phyloP scores from a whole-genome alignment of 2,797 vertebrate species.

The Kryptopterus vitreolus region DNA sequence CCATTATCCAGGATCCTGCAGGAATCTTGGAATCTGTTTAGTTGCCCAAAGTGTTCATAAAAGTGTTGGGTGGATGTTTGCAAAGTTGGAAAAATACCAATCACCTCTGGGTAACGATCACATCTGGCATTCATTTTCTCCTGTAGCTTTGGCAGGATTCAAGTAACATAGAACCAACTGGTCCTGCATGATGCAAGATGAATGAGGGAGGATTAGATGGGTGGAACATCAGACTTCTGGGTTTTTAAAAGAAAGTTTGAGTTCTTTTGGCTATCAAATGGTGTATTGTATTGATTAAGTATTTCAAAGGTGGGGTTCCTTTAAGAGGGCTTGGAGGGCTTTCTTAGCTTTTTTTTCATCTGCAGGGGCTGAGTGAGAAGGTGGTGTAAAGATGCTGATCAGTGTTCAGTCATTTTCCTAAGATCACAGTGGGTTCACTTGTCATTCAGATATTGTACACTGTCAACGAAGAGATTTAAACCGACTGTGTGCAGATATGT shows the following conservation, averaged over 20 bases:
- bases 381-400: too few species aligned
- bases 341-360: too few species aligned
- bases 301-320: too few species aligned
- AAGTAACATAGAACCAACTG: neutral
- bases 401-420: too few species aligned
- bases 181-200: neutral
- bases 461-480: too few species aligned
- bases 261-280: too few species aligned
- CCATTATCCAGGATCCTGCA: neutral
- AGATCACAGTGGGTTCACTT: too few species aligned
- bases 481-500: too few species aligned
- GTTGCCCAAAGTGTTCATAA: neutral
- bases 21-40: conserved; percentile 16
- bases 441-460: too few species aligned
- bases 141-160: neutral
- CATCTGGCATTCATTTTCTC: conserved; percentile 32
- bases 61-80: conserved; percentile 16
- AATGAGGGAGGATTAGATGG: neutral
- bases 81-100: conserved; percentile 12
- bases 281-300: too few species aligned
- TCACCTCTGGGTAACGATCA: conserved; percentile 7
- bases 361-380: too few species aligned
- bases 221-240: neutral
- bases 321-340: too few species aligned
- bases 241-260: neutral